Percentiles rank a stretch among this genome's conserved stretches.
Conservation (phyloP, 2,888 invertebrate genomes). For the Caenorhabditis sp. region DNA sequence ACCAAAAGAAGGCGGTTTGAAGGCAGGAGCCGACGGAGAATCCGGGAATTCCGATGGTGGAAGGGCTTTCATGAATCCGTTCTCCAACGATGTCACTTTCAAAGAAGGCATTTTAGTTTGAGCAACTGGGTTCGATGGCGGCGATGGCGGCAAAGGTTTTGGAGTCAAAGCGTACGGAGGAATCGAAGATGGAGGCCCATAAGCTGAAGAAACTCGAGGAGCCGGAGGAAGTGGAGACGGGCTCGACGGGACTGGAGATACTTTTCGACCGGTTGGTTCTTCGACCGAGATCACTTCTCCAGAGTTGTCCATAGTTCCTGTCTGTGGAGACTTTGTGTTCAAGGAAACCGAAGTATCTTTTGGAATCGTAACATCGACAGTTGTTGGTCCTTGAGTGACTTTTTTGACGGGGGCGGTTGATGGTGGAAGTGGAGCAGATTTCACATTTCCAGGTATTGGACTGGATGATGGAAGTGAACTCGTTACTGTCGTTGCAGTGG, state of each 20-base stretch:
- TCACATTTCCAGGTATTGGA: neutral
- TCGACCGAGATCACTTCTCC: slow-evolving; percentile 51
- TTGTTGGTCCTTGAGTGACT: neutral
- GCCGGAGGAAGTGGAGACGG: neutral
- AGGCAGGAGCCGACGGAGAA: neutral
- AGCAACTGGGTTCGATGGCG: neutral
- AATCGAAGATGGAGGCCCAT: slow-evolving; percentile 6
- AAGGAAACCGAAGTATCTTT: neutral
- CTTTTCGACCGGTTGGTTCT: slow-evolving; percentile 17
- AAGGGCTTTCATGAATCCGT: slow-evolving; percentile 43
- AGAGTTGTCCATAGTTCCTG: slow-evolving; percentile 40
- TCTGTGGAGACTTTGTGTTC: slow-evolving; percentile 44
- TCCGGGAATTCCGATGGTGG: slow-evolving; percentile 36
- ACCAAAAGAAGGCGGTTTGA: slow-evolving; percentile 30
- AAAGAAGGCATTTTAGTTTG: neutral
- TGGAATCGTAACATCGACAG: neutral
- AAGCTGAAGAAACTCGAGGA: neutral
- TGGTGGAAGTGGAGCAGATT: neutral
- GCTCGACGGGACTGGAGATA: neutral
- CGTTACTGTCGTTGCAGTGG: no score
- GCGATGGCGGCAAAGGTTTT: neutral
- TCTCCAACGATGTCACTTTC: slow-evolving; percentile 19
- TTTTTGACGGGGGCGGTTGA: neutral
- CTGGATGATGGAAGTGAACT: slow-evolving; percentile 16
- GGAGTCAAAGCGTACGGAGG: neutral